Evolutionary conservation across 2,797 vertebrate genomes (phyloP), one percentile per base, ranked within the genome.

Genomic region (Novumbra hubbsi): DNA sequence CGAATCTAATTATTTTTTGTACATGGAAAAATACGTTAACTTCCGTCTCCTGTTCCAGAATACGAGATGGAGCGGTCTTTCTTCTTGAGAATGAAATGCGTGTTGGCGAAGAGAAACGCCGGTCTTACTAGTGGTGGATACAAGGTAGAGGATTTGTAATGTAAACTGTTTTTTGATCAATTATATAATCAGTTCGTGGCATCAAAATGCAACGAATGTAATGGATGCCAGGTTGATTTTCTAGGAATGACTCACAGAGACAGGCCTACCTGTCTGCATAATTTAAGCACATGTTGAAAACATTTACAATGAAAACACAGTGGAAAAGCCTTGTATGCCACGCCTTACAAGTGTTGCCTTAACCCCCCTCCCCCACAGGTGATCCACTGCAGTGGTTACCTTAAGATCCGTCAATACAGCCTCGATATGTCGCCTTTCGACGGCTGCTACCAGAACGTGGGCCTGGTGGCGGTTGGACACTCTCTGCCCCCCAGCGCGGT

Each of bases 361-460:
- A n/a, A 27, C 38, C 16, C 21, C 41, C 21, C n/a, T n/a, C n/a
- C n/a, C n/a, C n/a, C n/a, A n/a, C 9, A 99, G 98, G 98, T 99
- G 68, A 99, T 99, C 83, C 98, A 99, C 84, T 99, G 98, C 91
- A 98, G 97, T 12, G 98, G 98, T 64, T 99, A 99, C 90, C 92
- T 99, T 87, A 99, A 99, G 92, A 98, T 99, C 82, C 96, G 98
- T 14, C 98, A 99, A 88, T 99, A 99, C 91, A 98, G 96, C 82
- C 78, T 99, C 83, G 98, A 99, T 86, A 98, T 99, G 96, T 98
- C 98, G 0, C 98, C 97, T 1, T 99, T 99, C 7, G 98, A 99
- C 19, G 96, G 97, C 83, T 99, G 98, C 88, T 99, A 97, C 87
- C 98, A 99, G 93, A 99, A 99, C 5, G 97, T 99, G 81, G 97